Evolutionary conservation across 2,797 vertebrate genomes (phyloP).

Genomic region (Aselliscus stoliczkanus): DNA sequence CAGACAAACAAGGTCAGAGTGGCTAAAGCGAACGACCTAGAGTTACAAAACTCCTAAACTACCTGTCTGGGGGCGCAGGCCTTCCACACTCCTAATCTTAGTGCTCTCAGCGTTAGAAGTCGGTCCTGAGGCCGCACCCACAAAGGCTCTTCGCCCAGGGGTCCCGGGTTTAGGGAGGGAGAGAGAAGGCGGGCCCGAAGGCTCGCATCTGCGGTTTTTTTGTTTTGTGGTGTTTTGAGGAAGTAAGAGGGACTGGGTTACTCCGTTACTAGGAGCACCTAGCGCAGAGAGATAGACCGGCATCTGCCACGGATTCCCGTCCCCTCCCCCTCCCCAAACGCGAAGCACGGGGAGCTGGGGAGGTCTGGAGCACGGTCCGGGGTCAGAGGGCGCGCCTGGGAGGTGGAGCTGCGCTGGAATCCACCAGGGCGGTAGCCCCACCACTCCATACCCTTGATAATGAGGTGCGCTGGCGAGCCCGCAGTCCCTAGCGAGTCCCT

Average conservation of each 20-base stretch:
- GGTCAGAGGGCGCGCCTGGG: background rate
- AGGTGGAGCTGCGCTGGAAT: background rate
- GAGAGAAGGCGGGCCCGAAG: background rate
- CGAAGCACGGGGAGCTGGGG: rapidly evolving
- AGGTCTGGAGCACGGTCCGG: background rate
- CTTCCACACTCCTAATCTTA: background rate
- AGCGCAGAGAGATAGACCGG: rapidly evolving
- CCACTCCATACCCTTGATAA: conserved; percentile 79
- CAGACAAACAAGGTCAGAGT: background rate
- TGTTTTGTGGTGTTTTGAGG: background rate
- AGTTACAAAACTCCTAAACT: background rate
- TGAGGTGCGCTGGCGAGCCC: conserved; percentile 71
- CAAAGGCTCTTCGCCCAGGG: rapidly evolving
- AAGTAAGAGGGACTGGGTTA: background rate
- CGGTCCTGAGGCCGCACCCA: rapidly evolving
- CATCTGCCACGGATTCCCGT: background rate
- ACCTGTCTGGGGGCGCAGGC: background rate
- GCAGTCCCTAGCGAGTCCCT: conserved; percentile 62
- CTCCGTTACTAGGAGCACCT: rapidly evolving
- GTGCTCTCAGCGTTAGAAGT: rapidly evolving
- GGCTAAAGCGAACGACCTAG: too few relatives aligned
- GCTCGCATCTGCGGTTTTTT: background rate
- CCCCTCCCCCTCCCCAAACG: too few relatives aligned
- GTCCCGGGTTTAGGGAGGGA: background rate
- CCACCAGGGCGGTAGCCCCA: background rate